Conservation (phyloP, 2,113 vertebrate genomes). For the Halichoeres trimaculatus region DNA sequence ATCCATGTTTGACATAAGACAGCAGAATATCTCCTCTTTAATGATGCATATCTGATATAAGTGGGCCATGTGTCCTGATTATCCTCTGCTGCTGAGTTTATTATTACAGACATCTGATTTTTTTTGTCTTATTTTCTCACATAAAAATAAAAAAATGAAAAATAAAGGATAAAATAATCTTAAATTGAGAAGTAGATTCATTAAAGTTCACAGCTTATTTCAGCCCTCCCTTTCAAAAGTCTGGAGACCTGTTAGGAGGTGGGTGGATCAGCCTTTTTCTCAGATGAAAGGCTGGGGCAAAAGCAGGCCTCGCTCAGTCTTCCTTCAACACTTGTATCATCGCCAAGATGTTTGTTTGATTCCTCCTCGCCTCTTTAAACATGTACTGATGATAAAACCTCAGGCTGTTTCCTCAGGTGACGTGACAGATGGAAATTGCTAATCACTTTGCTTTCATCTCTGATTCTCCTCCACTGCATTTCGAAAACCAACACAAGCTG, state of each 20-base stretch:
- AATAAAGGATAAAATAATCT: conserved; percentile 34
- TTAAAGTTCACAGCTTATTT: conserved; percentile 53
- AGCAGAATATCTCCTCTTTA: too few species aligned
- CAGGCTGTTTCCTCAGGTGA: conserved; percentile 52
- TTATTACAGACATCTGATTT: conserved; percentile 28
- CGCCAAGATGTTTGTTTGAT: conserved; percentile 50
- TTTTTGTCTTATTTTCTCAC: conserved; percentile 15
- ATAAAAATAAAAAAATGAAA: conserved; percentile 60
- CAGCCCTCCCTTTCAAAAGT: conserved; percentile 31
- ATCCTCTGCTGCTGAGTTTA: conserved; percentile 46
- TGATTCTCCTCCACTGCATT: conserved; percentile 28
- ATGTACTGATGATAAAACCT: conserved; percentile 5
- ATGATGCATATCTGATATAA: conserved; percentile 57
- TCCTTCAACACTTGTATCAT: conserved; percentile 37
- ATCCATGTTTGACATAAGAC: too few species aligned
- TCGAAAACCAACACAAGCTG: conserved; percentile 2
- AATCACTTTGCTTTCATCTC: conserved; percentile 58
- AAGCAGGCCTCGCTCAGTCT: conserved; percentile 46
- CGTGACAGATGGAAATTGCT: conserved; percentile 69
- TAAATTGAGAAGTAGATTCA: conserved; percentile 57
- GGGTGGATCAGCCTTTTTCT: conserved; percentile 24
- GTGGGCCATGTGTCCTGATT: conserved; percentile 70
- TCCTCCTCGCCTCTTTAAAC: conserved; percentile 43
- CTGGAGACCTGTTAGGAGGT: conserved; percentile 38
- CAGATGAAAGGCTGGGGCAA: conserved; percentile 49